Conservation (phyloP, 2,888 invertebrate genomes). For the Protodeltote pygarga region DNA sequence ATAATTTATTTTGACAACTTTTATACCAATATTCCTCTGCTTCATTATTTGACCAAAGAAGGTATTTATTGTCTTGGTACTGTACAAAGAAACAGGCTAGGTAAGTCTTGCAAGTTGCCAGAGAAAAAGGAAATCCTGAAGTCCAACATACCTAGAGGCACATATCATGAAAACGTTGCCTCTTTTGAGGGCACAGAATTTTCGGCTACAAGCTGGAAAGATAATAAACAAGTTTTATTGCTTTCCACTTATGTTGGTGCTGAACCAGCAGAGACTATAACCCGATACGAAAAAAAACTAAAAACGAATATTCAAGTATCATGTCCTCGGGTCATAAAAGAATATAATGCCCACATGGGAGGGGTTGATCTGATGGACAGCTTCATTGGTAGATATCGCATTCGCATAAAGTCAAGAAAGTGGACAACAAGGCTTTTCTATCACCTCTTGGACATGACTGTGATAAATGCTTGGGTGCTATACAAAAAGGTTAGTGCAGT, state of each 20-base stretch:
- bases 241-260: conserved; percentile 7
- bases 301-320: background rate
- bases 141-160: conserved; percentile 1
- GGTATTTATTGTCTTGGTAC: background rate
- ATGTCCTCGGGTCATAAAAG: background rate
- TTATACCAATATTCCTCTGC: conserved; percentile 53
- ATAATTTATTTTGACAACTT: conserved; percentile 53
- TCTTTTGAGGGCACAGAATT: conserved; percentile 8
- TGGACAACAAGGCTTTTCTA: conserved; percentile 6
- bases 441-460: conserved; percentile 1
- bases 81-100: conserved; percentile 5
- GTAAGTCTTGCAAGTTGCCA: conserved; percentile 7
- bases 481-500: background rate
- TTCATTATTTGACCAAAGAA: conserved; percentile 47
- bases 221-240: conserved; percentile 5
- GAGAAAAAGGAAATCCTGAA: background rate
- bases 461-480: conserved; percentile 9
- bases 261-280: background rate
- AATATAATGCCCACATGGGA: conserved; percentile 2
- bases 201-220: conserved; percentile 4
- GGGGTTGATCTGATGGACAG: background rate
- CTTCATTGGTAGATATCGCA: background rate
- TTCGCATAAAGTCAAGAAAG: conserved; percentile 1
- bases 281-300: conserved; percentile 3
- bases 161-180: conserved; percentile 5